phyloP scores from a whole-genome alignment of 2,113 vertebrate species.

The Cebus imitator region DNA sequence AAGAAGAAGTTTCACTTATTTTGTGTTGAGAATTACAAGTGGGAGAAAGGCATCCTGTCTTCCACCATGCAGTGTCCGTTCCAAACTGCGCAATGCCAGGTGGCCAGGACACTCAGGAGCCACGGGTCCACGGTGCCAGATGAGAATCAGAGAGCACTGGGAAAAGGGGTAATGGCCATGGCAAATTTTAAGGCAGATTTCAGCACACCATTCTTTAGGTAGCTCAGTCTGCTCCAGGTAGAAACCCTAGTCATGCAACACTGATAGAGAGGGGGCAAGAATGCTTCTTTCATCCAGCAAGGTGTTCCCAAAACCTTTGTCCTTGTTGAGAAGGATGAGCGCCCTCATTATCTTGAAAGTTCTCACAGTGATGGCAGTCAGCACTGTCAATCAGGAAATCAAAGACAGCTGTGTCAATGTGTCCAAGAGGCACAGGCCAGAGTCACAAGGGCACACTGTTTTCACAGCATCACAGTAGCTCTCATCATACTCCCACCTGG shows the following conservation, averaged over 20 bases:
- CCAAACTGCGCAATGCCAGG: constrained; percentile 95
- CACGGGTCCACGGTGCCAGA: constrained; percentile 92
- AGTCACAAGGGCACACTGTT: constrained; percentile 96
- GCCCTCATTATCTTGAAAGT: constrained; percentile 97
- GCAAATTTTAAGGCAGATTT: constrained; percentile 93
- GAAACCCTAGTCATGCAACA: constrained; percentile 88
- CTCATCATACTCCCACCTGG: constrained; percentile 99
- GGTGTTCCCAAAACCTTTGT: constrained; percentile 86
- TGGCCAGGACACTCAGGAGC: constrained; percentile 90
- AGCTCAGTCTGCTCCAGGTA: constrained; percentile 96
- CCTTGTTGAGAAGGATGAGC: constrained; percentile 97
- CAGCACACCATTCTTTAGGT: constrained; percentile 90
- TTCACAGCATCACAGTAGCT: constrained; percentile 97
- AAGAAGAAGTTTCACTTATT: constrained; percentile 25
- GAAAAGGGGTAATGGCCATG: constrained; percentile 90
- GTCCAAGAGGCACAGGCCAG: constrained; percentile 94
- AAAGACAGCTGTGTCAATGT: constrained; percentile 95
- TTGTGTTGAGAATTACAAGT: background rate
- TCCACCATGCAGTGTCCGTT: constrained; percentile 84
- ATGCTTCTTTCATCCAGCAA: background rate
- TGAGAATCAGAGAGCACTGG: constrained; percentile 92
- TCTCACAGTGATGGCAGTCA: constrained; percentile 98
- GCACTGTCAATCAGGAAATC: constrained; percentile 98
- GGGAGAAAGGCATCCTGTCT: background rate
- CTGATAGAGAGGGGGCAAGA: background rate